These are phyloP conservation scores for Parotocinclus haroldoi DNA, from an alignment of 2,797 vertebrate species.

Conservation along the genomic window DNA sequence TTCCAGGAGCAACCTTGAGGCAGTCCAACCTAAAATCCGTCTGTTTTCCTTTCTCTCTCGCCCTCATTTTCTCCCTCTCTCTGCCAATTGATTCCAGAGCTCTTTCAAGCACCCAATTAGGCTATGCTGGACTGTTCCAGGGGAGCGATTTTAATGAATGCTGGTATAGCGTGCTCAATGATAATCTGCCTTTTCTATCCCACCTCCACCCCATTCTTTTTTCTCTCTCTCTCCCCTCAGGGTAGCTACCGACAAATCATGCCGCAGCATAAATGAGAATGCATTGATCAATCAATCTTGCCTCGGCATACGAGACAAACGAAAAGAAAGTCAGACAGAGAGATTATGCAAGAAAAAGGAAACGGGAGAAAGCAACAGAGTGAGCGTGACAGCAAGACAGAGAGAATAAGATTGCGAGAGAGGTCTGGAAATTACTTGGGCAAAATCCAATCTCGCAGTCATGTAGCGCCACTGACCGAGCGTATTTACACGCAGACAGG, in stretches of 20 bases:
- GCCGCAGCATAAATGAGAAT: slow-evolving; percentile 41
- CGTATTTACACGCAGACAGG: slow-evolving; percentile 49
- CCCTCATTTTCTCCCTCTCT: slow-evolving; percentile 2
- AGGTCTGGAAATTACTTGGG: slow-evolving; percentile 43
- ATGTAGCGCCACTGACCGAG: slow-evolving; percentile 44
- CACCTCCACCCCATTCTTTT: background rate
- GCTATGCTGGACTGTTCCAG: slow-evolving; percentile 29
- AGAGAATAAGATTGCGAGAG: slow-evolving; percentile 15
- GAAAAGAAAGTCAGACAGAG: slow-evolving; percentile 9
- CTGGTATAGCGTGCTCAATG: slow-evolving; percentile 32
- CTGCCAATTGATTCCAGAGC: slow-evolving; percentile 46
- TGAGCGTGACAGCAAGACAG: slow-evolving; percentile 11
- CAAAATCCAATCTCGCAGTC: slow-evolving; percentile 49
- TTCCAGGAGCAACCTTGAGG: slow-evolving; percentile 47
- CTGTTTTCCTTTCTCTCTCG: slow-evolving; percentile 24
- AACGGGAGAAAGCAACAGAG: slow-evolving; percentile 4
- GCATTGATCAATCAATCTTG: slow-evolving; percentile 46
- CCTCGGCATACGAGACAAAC: slow-evolving; percentile 25
- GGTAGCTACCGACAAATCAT: slow-evolving; percentile 36
- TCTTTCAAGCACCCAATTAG: slow-evolving; percentile 50
- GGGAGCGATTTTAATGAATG: slow-evolving; percentile 43
- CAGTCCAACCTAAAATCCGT: slow-evolving; percentile 39
- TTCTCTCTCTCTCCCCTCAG: slow-evolving; percentile 14
- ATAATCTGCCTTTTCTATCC: slow-evolving; percentile 34
- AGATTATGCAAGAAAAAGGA: slow-evolving; percentile 9